phyloP scores from a whole-genome alignment of 2,797 vertebrate genomes.

The Pantherophis alleghaniensis region DNA sequence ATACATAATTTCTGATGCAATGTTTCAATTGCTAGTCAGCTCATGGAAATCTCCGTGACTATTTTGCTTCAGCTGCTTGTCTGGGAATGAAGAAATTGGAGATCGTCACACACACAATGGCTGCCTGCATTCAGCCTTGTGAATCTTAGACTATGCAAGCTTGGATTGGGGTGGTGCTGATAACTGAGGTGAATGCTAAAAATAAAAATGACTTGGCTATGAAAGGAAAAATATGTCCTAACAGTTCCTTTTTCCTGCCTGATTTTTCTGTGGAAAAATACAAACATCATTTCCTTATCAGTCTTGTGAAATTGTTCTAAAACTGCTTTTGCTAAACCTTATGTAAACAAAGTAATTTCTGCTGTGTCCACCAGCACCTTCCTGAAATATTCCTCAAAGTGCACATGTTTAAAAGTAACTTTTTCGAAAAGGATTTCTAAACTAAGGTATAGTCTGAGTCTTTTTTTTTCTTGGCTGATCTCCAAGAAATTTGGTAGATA shows the following conservation, averaged over 20 bases:
- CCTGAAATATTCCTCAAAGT: constrained; percentile 4
- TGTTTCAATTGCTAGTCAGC: too few relatives aligned
- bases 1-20: not conserved
- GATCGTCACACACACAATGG: not conserved
- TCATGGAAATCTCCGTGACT: not conserved
- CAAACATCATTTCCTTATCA: constrained; percentile 12
- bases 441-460: not conserved
- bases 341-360: not conserved
- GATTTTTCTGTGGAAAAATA: constrained; percentile 58
- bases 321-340: not conserved
- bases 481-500: constrained; percentile 59
- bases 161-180: not conserved
- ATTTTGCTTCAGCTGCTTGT: not conserved
- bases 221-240: constrained; percentile 39
- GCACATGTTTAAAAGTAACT: constrained; percentile 11
- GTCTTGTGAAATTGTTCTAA: not conserved
- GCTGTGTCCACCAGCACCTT: not conserved
- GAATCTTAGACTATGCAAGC: not conserved
- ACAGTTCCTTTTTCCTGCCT: constrained; percentile 61
- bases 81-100: not conserved
- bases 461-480: constrained; percentile 43
- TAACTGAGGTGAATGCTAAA: constrained; percentile 44
- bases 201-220: constrained; percentile 61
- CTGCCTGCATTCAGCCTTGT: not conserved
- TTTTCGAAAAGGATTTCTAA: constrained; percentile 20